Conservation (phyloP, 2,113 vertebrate genomes). For the Marmota flaviventris region DNA sequence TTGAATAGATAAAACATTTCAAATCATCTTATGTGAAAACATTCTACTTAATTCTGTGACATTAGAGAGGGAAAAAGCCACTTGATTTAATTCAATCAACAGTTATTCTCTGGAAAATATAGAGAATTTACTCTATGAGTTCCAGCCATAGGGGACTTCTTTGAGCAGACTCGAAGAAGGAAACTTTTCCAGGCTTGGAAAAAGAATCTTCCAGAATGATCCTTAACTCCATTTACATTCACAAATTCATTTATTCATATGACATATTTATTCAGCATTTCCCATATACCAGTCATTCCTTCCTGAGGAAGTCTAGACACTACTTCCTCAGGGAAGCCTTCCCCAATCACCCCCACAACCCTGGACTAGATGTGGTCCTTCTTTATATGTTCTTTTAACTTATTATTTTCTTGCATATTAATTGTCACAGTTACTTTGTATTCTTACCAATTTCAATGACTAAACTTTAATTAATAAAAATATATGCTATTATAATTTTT, state of each 20-base stretch:
- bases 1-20: slow-evolving; percentile 14
- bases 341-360: background rate
- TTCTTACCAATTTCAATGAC: background rate
- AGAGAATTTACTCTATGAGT: background rate
- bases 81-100: background rate
- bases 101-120: background rate
- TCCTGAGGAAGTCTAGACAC: background rate
- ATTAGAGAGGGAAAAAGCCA: background rate
- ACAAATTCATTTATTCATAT: background rate
- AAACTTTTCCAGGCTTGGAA: background rate
- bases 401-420: background rate
- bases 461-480: background rate
- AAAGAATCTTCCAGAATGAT: background rate
- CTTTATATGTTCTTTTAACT: background rate
- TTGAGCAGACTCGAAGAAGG: background rate
- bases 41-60: background rate
- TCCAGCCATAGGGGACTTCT: background rate
- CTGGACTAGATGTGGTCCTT: background rate
- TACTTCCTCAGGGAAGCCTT: background rate
- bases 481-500: background rate
- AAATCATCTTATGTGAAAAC: background rate
- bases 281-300: background rate
- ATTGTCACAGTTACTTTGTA: background rate
- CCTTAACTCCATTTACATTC: background rate
- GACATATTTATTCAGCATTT: background rate